phyloP scores from a whole-genome alignment of 2,888 invertebrate genomes.

The Biston stratarius region DNA sequence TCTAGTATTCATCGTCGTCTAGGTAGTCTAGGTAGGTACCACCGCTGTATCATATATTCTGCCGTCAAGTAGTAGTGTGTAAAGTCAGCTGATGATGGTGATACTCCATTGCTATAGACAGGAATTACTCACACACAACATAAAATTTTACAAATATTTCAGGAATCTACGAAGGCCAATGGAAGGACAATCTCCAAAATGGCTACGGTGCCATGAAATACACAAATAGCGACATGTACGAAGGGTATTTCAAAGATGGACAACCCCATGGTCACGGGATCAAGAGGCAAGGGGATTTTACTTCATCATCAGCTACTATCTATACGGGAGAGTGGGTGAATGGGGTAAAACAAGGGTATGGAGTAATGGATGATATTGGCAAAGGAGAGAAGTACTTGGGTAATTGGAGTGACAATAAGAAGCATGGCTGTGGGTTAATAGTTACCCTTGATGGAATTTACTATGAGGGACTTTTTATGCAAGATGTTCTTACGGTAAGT shows the following conservation, averaged over 20 bases:
- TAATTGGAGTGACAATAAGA: slow-evolving; percentile 94
- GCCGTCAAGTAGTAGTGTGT: too few species aligned
- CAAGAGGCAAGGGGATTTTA: slow-evolving; percentile 92
- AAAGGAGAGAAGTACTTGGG: slow-evolving; percentile 97
- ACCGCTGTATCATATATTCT: too few species aligned
- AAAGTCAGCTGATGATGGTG: too few species aligned
- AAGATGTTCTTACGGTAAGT: slow-evolving; percentile 91
- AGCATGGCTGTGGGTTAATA: slow-evolving; percentile 94
- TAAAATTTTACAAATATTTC: slow-evolving; percentile 11
- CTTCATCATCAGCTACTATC: slow-evolving; percentile 90
- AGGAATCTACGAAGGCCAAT: slow-evolving; percentile 92
- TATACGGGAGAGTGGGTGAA: slow-evolving; percentile 96
- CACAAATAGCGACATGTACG: slow-evolving; percentile 92
- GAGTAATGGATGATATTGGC: slow-evolving; percentile 94
- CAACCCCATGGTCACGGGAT: slow-evolving; percentile 94
- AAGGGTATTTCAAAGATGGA: slow-evolving; percentile 95
- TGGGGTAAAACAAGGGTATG: slow-evolving; percentile 94
- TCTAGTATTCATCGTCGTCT: neutral
- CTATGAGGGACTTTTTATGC: slow-evolving; percentile 94
- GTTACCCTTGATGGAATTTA: slow-evolving; percentile 96
- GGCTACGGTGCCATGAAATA: slow-evolving; percentile 93
- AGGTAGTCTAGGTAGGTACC: too few species aligned
- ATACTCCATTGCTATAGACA: too few species aligned
- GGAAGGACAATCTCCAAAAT: slow-evolving; percentile 94
- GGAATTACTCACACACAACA: neutral